Evolutionary conservation across 2,888 invertebrate species (phyloP), one percentile per base, ranked within the genome.

Genomic region (Subacronicta megacephala): DNA sequence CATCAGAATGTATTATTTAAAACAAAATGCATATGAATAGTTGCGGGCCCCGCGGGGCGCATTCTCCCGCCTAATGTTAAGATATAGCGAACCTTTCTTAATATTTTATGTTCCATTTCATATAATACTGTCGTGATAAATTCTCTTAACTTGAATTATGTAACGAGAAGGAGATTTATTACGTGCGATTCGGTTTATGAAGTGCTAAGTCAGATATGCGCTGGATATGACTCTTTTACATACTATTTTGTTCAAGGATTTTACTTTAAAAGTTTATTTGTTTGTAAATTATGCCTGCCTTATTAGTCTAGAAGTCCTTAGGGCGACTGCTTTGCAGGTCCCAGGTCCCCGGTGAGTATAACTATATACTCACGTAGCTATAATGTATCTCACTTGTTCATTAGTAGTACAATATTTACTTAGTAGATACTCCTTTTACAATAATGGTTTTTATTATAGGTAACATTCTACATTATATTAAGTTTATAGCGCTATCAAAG

Each of bases 21-120:
- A 77, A 69, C 63, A 63, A 72, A 73, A 72, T 72, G 79, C 61
- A 69, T 69, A 70, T 68, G 70, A 76, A 77, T 78, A 74, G 74
- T 71, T 55, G 46, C 44, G 23, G 31, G 36, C 57, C 69, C 51
- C 65, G 38, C 31, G 55, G 65, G 75, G 62, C 54, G 50, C 65
- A 62, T 63, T 70, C 50, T 44, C 17, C 50, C 45, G 36, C 51
- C 37, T 69, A 75, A 73, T 71, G 68, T 70, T 58, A 62, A 78
- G 75, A 74, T 74, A 76, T 67, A 60, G 66, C 68, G 55, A 57
- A 62, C 64, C 66, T 53, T 53, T 56, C 70, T 85, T 80, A 81
- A 87, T 84, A 84, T 84, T 73, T 72, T 33, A 74, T 63, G 46
- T 58, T 52, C 38, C 56, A 46, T 59, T 85, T 81, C 72, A 84